Evolutionary conservation across 2,888 invertebrate genomes (phyloP).

Genomic region (Stenolophus ochropezus): DNA sequence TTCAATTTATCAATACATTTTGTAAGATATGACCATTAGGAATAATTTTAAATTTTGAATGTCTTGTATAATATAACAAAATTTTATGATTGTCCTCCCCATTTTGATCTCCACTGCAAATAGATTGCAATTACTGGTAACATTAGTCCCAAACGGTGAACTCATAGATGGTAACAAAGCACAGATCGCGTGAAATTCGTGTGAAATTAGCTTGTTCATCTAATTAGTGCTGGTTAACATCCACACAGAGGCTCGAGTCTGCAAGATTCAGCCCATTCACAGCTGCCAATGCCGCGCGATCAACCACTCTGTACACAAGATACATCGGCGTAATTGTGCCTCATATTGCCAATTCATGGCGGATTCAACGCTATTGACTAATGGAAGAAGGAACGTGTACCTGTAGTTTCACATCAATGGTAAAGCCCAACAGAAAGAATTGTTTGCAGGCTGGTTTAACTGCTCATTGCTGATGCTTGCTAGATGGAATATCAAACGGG

Average conservation of each 20-base stretch:
- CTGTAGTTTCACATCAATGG: neutral
- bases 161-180: neutral
- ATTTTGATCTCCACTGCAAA: too few species aligned
- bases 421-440: too few species aligned
- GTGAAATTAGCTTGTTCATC: constrained; percentile 27
- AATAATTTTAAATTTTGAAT: too few species aligned
- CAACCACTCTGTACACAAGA: neutral
- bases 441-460: too few species aligned
- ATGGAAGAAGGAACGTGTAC: neutral
- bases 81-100: too few species aligned
- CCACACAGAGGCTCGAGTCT: neutral
- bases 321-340: neutral
- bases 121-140: neutral
- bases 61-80: too few species aligned
- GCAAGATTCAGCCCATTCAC: constrained; percentile 19
- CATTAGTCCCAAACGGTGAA: neutral
- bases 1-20: too few species aligned
- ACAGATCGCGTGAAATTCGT: constrained; percentile 3
- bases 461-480: too few species aligned
- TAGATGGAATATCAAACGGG: too few species aligned
- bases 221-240: neutral
- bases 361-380: neutral
- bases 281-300: neutral
- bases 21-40: too few species aligned
- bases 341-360: neutral